Evolutionary conservation across 1,140 invertebrate species (phyloP), one percentile per base, ranked within the genome.

Genomic region (Branchinecta lynchi): DNA sequence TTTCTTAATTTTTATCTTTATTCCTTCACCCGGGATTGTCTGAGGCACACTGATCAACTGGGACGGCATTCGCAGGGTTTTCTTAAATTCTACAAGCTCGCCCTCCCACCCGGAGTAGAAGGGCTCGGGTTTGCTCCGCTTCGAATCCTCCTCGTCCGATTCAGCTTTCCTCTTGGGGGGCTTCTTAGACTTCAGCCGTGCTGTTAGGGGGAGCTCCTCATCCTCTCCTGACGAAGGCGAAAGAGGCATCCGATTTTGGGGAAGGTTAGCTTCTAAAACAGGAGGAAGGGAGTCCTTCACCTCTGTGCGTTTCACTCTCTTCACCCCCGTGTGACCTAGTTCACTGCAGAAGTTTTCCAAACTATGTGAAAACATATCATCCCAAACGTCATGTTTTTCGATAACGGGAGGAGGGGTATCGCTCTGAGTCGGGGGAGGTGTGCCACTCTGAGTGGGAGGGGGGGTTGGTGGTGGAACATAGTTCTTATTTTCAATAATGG

Each of bases 321-420:
- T 60, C 12, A 60, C 17, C 17, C 51, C 51, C 12, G 51, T 60
- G 51, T 60, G 51, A 60, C 51, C 12, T 3, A 60, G 51, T 60
- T 60, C 51, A 60, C 51, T 60, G 17, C 51, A 60, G 17, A 60
- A 60, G 51, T 60, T 60, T 60, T 60, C 51, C 17, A 60, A 60
- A 60, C 51, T 60, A 60, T 60, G 51, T 60, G 51, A 60, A 60
- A 60, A 60, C 51, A 60, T 60, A 60, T 60, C 51, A 60, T 60
- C 51, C 51, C 51, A 60, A 3, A 60, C 51, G 6, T 60, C 51
- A 15, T 15, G 51, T 60, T 60, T 60, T 60, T 60, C 51, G 6
- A 20, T 60, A 12, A 60, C 51, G 12, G 12, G 51, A 2, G 51
- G 51, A 60, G 51, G 12, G 17, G 17, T 60, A 3, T 60, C 51